A percentile compares a stretch with the other conserved stretches of the same genome.
These are phyloP conservation scores for Lycophotia porphyrea DNA, from an alignment of 2,888 invertebrate species.

Conservation along the genomic window DNA sequence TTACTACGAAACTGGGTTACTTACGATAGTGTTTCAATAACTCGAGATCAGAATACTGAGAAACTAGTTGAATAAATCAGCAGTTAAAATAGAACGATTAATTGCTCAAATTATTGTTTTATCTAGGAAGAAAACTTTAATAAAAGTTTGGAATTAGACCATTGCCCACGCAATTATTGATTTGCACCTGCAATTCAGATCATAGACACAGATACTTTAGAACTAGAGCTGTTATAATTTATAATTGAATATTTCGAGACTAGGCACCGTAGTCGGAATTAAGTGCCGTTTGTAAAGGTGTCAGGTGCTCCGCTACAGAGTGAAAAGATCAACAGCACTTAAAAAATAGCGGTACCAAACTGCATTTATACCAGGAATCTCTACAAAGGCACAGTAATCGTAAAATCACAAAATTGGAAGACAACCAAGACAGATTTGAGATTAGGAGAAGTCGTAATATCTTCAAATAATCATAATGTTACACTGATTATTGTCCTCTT, in stretches of 20 bases:
- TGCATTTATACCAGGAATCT: constrained; percentile 48
- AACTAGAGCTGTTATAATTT: constrained; percentile 14
- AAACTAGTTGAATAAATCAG: constrained; percentile 43
- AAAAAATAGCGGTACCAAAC: constrained; percentile 24
- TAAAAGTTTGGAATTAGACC: constrained; percentile 30
- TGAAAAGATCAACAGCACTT: constrained; percentile 25
- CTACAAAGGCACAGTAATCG: constrained; percentile 47
- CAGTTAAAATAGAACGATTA: constrained; percentile 50
- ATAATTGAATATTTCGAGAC: constrained; percentile 18
- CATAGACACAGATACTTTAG: constrained; percentile 29
- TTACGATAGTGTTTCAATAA: constrained; percentile 61
- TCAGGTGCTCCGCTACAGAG: constrained; percentile 5
- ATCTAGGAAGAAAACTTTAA: constrained; percentile 26
- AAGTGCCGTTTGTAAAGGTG: constrained; percentile 12
- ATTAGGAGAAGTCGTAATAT: constrained; percentile 56
- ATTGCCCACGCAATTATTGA: constrained; percentile 38
- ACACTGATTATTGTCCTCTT: constrained; percentile 42
- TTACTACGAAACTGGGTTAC: constrained; percentile 60
- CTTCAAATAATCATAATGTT: constrained; percentile 54
- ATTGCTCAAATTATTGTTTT: constrained; percentile 49
- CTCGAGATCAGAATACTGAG: constrained; percentile 46
- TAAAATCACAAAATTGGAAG: constrained; percentile 63
- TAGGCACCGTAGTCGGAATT: constrained; percentile 6
- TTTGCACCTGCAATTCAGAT: constrained; percentile 39
- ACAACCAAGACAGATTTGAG: constrained; percentile 58